Evolutionary conservation across 2,888 invertebrate genomes (phyloP).

Genomic region (Branchipolynoe longqiensis): DNA sequence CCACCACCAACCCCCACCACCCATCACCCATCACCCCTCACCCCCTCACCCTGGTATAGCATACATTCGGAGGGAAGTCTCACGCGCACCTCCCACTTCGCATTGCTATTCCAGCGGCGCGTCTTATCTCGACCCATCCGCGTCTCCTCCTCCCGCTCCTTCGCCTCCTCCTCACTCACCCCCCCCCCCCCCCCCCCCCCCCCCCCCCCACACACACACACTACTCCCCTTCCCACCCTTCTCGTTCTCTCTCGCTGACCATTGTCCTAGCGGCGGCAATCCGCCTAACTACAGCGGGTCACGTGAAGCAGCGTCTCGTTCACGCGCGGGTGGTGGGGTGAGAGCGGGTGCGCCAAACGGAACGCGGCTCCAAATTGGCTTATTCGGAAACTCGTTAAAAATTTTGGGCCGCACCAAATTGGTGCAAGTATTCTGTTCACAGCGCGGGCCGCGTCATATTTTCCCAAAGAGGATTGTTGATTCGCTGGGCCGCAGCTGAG

Average conservation of each 20-base stretch:
- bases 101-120: too few relatives aligned
- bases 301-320: neutral
- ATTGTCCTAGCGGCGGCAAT: constrained; percentile 13
- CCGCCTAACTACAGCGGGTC: neutral
- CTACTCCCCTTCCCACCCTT: neutral
- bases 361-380: neutral
- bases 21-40: too few relatives aligned
- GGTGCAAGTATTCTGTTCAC: constrained; percentile 1
- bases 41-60: too few relatives aligned
- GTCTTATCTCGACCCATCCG: too few relatives aligned
- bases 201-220: too few relatives aligned
- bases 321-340: neutral
- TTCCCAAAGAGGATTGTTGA: constrained; percentile 20
- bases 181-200: too few relatives aligned
- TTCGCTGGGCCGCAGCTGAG: neutral
- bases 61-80: too few relatives aligned
- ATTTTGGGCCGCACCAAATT: neutral
- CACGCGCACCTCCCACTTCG: too few relatives aligned
- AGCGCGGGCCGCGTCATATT: neutral
- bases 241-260: constrained; percentile 2
- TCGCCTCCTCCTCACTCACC: too few relatives aligned
- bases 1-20: too few relatives aligned
- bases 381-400: constrained; percentile 21
- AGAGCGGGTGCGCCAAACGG: neutral
- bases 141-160: too few relatives aligned